A percentile compares a stretch with the other conserved stretches of the same genome.
phyloP scores from a whole-genome alignment of 1,140 invertebrate species.

The Tribolium madens region DNA sequence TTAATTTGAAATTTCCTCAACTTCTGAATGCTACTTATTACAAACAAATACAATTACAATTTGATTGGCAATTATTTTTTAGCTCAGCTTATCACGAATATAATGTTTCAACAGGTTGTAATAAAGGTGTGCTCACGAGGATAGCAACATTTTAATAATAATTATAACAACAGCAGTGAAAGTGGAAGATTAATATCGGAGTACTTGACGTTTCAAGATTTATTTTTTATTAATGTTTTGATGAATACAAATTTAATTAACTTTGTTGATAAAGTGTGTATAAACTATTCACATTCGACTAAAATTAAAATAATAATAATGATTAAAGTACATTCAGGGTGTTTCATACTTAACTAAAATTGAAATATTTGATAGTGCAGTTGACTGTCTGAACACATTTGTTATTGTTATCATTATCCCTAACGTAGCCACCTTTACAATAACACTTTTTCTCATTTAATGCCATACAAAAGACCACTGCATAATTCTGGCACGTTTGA shows the following conservation, averaged over 20 bases:
- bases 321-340: background rate
- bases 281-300: background rate
- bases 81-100: background rate
- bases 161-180: background rate
- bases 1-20: too few relatives aligned
- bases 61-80: background rate
- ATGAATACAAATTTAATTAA: background rate
- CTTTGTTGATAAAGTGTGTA: background rate
- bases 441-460: slow-evolving; percentile 35
- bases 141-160: background rate
- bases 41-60: background rate
- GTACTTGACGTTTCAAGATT: background rate
- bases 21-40: background rate
- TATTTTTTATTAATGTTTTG: background rate
- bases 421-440: slow-evolving; percentile 48
- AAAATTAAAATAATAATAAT: background rate
- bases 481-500: slow-evolving; percentile 46
- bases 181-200: background rate
- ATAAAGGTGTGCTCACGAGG: background rate
- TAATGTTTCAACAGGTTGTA: background rate
- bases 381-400: background rate
- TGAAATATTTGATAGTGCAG: background rate
- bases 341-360: background rate
- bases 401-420: background rate
- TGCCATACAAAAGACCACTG: slow-evolving; percentile 15